These are phyloP conservation scores for Dasyurus viverrinus DNA, from an alignment of 2,113 vertebrate genomes.

Conservation along the genomic window DNA sequence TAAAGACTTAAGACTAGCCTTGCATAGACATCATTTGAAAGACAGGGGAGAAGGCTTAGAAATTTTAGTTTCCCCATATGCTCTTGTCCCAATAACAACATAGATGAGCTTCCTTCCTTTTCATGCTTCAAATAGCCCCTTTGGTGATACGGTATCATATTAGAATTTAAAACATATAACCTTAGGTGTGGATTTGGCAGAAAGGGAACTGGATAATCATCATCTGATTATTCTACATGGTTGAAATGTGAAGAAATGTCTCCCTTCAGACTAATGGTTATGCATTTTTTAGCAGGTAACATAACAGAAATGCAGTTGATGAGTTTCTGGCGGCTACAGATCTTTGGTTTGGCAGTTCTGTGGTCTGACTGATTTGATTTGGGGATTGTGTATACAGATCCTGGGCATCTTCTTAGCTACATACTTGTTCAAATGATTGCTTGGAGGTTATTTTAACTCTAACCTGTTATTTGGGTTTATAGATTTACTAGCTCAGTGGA, in stretches of 20 bases:
- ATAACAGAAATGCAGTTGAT: constrained; percentile 16
- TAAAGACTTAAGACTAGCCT: neutral
- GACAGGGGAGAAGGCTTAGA: neutral
- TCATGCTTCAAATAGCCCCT: neutral
- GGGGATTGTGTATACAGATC: neutral
- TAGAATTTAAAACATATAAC: constrained; percentile 44
- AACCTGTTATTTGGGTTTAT: neutral
- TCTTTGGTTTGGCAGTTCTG: neutral
- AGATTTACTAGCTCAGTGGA: neutral
- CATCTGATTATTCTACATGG: constrained; percentile 3
- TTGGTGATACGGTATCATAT: neutral
- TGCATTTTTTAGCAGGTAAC: constrained; percentile 17
- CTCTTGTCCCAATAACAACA: constrained; percentile 21
- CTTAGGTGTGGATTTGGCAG: neutral
- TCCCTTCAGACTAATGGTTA: neutral
- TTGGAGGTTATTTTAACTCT: neutral
- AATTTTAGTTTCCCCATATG: neutral
- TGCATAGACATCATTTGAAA: neutral
- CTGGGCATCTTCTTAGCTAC: neutral
- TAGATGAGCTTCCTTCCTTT: neutral
- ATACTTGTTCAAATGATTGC: constrained; percentile 25
- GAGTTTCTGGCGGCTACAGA: neutral
- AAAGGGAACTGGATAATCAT: constrained; percentile 21
- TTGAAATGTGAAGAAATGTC: neutral
- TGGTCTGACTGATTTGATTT: constrained; percentile 7